A percentile compares a stretch with the other conserved stretches of the same genome.
phyloP scores from a whole-genome alignment of 2,888 invertebrate species.

The Sphecodes monilicornis region DNA sequence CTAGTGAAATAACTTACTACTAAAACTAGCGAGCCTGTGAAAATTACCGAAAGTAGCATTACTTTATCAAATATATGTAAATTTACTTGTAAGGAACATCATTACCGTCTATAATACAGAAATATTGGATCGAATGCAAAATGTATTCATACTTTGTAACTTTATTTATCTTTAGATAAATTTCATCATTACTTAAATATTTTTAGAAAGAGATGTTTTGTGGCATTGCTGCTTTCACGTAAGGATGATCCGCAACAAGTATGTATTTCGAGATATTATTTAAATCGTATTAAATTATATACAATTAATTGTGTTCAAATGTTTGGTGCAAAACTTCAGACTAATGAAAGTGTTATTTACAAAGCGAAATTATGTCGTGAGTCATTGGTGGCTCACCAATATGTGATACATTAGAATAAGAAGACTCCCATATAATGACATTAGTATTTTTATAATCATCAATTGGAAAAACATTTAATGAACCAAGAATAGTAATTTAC shows the following conservation, averaged over 20 bases:
- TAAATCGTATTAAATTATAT: neutral
- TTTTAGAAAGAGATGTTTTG: neutral
- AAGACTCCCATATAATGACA: neutral
- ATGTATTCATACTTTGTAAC: neutral
- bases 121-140: neutral
- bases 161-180: neutral
- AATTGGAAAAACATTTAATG: neutral
- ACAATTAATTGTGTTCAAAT: neutral
- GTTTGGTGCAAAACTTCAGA: neutral
- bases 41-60: neutral
- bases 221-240: neutral
- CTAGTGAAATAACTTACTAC: neutral
- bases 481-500: neutral
- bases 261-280: neutral
- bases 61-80: neutral
- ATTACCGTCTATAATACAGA: neutral
- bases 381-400: neutral
- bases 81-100: neutral
- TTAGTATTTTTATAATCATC: neutral
- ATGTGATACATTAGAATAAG: neutral
- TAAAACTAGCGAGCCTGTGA: neutral
- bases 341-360: neutral
- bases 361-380: neutral
- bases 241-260: neutral
- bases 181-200: neutral